Base-by-base conservation (phyloP, 1,140 invertebrate genomes). In the Hetaerina americana region DNA sequence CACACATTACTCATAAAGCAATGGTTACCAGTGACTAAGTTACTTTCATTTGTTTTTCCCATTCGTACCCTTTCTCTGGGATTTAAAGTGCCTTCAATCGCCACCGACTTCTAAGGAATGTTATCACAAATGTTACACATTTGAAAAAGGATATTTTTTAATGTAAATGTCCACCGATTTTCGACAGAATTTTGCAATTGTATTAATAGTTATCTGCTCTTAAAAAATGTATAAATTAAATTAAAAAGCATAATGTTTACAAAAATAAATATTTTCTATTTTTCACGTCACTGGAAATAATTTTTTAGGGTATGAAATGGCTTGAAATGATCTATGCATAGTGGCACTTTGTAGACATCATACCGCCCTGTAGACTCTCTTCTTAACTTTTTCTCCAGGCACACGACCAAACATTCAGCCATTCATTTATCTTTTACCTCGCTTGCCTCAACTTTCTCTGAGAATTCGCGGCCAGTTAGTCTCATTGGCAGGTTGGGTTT, bases 281-380 rank as follows among this genome's bases (percentile, higher is more conserved):
- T 18, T 40, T 8, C 31, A 40, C 31, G 18, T 8, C 6, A 8
- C 22, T 67, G 8, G 5, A 67, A 5, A 40, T 40, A 71, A 25
- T 71, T 71, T 49, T 71, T 71, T 66, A 71, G 28, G 12, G 25
- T 71, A 31, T 71, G 70, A 31, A 22, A 71, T 8, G 70, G 18
- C 22, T 71, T 71, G 28, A 71, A 71, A 67, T 71, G 70, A 22
- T 71, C 70, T n/a, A 71, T 18, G 40, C 70, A 71, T 10, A 71
- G n/a, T 67, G 70, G 8, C 18, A 71, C 26, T 22, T 71, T 71
- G 26, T 29, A 71, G 18, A 40, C 31, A 31, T 71, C 70, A 66
- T 29, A 71, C n/a, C 57, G 28, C 70, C 70, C 66, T 71, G 70
- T 71, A 12, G 26, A 18, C 31, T 40, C 31, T 71, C 26, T 71